A percentile compares a stretch with the other conserved stretches of the same genome.
Evolutionary conservation across 35 echinoderm and acorn worm species (phyloP).

Genomic region (Eucidaris tribuloides): DNA sequence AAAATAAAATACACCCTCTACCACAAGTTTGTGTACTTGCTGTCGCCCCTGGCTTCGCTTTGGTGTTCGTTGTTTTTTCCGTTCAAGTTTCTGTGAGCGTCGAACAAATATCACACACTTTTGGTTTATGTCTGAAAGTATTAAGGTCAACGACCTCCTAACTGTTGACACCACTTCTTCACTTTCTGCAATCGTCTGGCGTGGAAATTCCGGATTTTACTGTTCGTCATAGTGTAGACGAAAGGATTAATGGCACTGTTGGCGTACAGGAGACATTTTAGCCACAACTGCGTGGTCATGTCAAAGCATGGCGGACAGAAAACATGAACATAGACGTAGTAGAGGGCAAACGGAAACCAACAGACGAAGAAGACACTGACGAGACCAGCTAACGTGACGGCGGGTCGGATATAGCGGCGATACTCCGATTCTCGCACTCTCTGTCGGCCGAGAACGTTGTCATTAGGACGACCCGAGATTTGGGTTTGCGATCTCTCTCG

Average conservation of each 20-base stretch:
- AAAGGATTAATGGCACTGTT: constrained; percentile 24
- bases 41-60: too few relatives aligned
- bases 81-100: too few relatives aligned
- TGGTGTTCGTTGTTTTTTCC: too few relatives aligned
- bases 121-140: too few relatives aligned
- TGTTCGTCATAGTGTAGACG: constrained; percentile 1
- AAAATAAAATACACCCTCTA: too few relatives aligned
- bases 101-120: too few relatives aligned
- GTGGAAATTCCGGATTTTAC: constrained; percentile 12
- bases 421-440: not conserved
- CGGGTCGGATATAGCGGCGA: constrained; percentile 29
- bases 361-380: constrained; percentile 11
- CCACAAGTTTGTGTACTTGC: too few relatives aligned
- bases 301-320: constrained; percentile 16
- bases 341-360: constrained; percentile 38
- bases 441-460: too few relatives aligned
- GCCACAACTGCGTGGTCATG: not conserved
- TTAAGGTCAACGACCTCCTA: too few relatives aligned
- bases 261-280: constrained; percentile 28
- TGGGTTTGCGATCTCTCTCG: too few relatives aligned
- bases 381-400: constrained; percentile 29
- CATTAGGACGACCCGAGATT: too few relatives aligned
- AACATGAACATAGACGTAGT: constrained; percentile 28
- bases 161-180: not conserved
- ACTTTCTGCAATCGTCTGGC: not conserved